Evolutionary conservation across 2,113 vertebrate genomes (phyloP), one percentile per base, ranked within the genome.

Genomic region (Myodes glareolus): DNA sequence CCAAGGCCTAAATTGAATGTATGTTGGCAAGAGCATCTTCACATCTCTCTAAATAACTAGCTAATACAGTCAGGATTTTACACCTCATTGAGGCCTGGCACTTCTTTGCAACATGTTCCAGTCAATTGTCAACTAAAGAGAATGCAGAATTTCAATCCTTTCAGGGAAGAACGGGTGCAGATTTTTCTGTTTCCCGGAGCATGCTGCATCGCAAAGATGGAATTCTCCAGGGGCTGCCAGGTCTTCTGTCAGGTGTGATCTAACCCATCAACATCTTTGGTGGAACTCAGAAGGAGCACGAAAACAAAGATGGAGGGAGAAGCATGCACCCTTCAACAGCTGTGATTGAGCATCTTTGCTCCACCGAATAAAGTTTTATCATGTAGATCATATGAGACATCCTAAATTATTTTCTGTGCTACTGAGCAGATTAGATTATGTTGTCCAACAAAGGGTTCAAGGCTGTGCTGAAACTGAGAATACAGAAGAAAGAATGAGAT

Each of bases 1-100:
- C 86, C 94, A 95, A 94, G 97, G 86, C 94, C 91, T 95, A 94
- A 96, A 96, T 88, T 96, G 96, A 98, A 98, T 96, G 91, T 97
- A 97, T 98, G 96, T 95, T 98, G 97, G 75, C 95, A 93, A 98
- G 97, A 96, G 50, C 0, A 12, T 77, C 95, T 92, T 89, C 94
- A 97, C 94, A 96, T 98, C 39, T 97, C 97, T 98, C 98, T 97
- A 90, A 98, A 96, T 96, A 97, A 96, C 97, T 97, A 97, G 88
- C 81, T 42, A 97, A 97, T 98, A 94, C 3, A 17, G 91, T 97
- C 96, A 95, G 89, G 95, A 96, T 94, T 97, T 98, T 97, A 90
- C 92, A 93, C 77, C 85, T 67, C 80, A 98, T 91, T 23, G 93
- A 98, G 97, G 84, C 19, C 89, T 93, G 92, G 93, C 93, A 98